Evolutionary conservation across 2,113 vertebrate genomes (phyloP).

Genomic region (Lethenteron camtschaticum): DNA sequence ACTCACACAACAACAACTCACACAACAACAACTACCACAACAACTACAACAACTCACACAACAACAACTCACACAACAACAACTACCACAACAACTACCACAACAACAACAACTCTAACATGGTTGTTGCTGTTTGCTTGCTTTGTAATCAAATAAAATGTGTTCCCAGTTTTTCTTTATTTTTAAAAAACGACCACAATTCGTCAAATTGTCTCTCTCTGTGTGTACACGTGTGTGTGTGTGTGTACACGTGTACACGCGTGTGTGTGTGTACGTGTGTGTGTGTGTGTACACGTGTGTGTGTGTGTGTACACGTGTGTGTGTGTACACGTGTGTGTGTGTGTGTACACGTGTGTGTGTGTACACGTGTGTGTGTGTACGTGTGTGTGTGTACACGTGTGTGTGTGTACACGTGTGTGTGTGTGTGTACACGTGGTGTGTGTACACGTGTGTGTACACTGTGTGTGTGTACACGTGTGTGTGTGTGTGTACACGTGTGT

Average conservation of each 20-base stretch:
- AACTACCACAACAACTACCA: no score
- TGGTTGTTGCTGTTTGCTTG: no score
- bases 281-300: neutral
- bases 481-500: constrained; percentile 5
- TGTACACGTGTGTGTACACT: no score
- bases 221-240: neutral
- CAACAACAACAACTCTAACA: no score
- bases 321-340: neutral
- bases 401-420: neutral
- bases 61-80: no score
- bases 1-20: no score
- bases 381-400: neutral
- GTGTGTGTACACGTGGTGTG: neutral
- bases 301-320: neutral
- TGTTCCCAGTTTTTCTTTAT: no score
- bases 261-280: neutral
- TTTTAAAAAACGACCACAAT: no score
- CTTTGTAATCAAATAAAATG: no score
- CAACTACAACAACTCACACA: no score
- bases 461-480: neutral
- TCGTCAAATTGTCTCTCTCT: no score
- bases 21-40: no score
- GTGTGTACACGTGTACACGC: neutral
- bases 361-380: neutral
- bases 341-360: neutral